Conservation (phyloP, 2,113 vertebrate species). For the Raja brachyura region DNA sequence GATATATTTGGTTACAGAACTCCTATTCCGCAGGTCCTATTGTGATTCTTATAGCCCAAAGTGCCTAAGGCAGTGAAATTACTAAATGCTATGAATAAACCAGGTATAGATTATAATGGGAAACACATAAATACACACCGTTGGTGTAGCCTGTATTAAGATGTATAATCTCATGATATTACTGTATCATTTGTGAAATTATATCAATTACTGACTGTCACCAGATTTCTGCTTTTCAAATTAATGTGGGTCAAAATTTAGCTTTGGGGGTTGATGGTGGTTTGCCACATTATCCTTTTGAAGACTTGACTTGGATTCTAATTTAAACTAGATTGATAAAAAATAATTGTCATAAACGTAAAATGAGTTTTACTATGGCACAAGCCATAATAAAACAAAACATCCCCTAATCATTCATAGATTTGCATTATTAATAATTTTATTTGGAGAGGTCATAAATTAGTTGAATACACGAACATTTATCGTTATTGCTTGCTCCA, state of each 20-base stretch:
- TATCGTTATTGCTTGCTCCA: not conserved
- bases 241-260: not conserved
- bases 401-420: not conserved
- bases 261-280: not conserved
- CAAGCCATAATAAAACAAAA: not conserved
- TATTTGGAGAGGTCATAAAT: not conserved
- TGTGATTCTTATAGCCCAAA: not conserved
- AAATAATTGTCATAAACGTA: not conserved
- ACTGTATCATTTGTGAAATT: not conserved
- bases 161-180: not conserved
- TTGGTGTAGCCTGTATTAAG: not conserved
- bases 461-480: not conserved
- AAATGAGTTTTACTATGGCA: not conserved
- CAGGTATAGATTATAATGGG: not conserved
- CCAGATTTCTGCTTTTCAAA: no score
- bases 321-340: not conserved
- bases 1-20: not conserved
- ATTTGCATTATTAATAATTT: not conserved
- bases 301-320: not conserved
- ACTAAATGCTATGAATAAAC: not conserved
- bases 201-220: not conserved
- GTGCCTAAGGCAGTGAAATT: not conserved
- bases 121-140: not conserved
- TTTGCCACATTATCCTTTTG: not conserved
- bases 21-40: not conserved